phyloP scores from a whole-genome alignment of 2,888 invertebrate species.

The Aplocera efformata region DNA sequence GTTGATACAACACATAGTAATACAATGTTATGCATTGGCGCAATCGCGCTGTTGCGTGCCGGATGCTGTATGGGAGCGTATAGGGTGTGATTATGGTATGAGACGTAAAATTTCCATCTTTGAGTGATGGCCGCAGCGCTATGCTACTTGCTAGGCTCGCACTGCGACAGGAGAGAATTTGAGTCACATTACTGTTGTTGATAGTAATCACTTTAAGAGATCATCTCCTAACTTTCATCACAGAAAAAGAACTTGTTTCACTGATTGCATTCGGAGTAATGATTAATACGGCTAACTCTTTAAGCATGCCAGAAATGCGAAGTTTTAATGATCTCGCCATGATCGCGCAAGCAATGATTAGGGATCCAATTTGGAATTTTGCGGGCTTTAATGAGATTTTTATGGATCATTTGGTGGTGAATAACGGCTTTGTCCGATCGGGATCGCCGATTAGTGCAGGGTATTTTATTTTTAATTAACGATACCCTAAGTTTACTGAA shows the following conservation, averaged over 20 bases:
- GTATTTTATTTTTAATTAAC: slow-evolving; percentile 16
- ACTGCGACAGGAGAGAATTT: too few species aligned
- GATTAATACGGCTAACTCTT: not conserved
- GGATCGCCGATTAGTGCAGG: slow-evolving; percentile 2
- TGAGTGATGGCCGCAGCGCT: too few species aligned
- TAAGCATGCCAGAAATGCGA: slow-evolving; percentile 21
- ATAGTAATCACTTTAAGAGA: too few species aligned
- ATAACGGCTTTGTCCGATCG: slow-evolving; percentile 5
- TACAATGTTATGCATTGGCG: too few species aligned
- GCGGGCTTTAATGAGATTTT: slow-evolving; percentile 30
- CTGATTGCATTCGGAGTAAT: not conserved
- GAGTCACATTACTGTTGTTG: too few species aligned
- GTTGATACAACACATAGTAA: not conserved
- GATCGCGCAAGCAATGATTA: slow-evolving; percentile 29
- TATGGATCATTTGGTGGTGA: slow-evolving; percentile 14
- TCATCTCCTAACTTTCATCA: too few species aligned
- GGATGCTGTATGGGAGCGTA: too few species aligned
- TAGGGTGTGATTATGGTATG: too few species aligned
- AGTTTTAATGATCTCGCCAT: slow-evolving; percentile 38
- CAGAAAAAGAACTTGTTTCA: not conserved
- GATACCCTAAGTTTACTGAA: not conserved
- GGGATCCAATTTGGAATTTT: slow-evolving; percentile 36
- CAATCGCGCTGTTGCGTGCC: too few species aligned
- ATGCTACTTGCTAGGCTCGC: too few species aligned
- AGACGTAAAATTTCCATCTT: too few species aligned